Evolutionary conservation across 2,888 invertebrate genomes (phyloP).

Genomic region (Drosophila hamatofila): DNA sequence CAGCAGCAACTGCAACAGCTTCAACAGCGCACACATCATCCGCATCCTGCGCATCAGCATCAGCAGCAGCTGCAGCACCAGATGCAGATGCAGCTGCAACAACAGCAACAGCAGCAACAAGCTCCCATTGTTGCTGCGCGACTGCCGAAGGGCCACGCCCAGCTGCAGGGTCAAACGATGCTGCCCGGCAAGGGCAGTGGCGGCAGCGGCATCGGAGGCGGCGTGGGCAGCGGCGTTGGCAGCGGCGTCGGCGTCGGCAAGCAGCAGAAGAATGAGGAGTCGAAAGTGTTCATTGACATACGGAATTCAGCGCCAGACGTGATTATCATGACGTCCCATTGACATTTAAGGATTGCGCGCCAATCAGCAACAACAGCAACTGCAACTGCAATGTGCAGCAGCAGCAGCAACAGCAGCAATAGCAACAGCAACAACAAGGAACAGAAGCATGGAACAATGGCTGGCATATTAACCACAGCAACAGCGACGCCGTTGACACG

Average conservation of each 20-base stretch:
- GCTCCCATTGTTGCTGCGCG: constrained; percentile 38
- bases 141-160: constrained; percentile 39
- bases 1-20: constrained; percentile 48
- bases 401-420: neutral
- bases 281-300: constrained; percentile 92
- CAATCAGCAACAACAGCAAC: constrained; percentile 63
- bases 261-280: constrained; percentile 81
- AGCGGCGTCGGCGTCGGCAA: constrained; percentile 35
- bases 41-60: constrained; percentile 71
- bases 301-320: constrained; percentile 96
- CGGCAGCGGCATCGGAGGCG: constrained; percentile 17
- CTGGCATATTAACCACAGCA: constrained; percentile 74
- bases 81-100: constrained; percentile 52
- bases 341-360: constrained; percentile 86
- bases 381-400: constrained; percentile 25
- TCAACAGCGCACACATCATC: constrained; percentile 44
- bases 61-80: constrained; percentile 83
- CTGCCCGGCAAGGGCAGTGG: constrained; percentile 21
- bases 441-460: constrained; percentile 43
- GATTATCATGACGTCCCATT: constrained; percentile 91
- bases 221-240: constrained; percentile 15
- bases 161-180: constrained; percentile 38
- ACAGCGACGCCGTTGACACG: constrained; percentile 59
- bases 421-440: constrained; percentile 22
- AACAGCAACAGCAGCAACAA: constrained; percentile 59